Evolutionary conservation across 2,113 vertebrate species (phyloP), one percentile per base, ranked within the genome.

Genomic region (Pagrus major): DNA sequence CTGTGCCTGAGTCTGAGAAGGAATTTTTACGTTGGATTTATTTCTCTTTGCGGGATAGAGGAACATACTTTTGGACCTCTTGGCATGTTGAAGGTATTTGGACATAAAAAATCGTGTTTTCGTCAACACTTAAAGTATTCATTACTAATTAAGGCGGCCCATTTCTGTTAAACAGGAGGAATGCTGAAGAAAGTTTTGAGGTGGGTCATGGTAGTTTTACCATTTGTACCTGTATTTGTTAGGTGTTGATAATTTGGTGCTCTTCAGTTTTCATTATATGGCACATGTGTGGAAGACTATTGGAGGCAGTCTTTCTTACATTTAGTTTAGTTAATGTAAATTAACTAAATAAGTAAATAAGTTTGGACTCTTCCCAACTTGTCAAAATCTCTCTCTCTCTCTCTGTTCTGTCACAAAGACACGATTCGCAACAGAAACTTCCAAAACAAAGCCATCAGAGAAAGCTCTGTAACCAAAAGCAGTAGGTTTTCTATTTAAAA

Each of bases 171-270:
- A 58, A 69, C 9, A 63, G 16, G 0, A 74, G 12, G 11, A 3
- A 41, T 18, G 2, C 31, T 78, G 10, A 11, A 16, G 44, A 54
- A 60, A 29, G 9, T 11, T 55, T 55, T 46, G 37, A 85, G 88
- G 89, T 89, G 29, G 73, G 88, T 86, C 52, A 51, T 63, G 51
- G 6, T 47, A 20, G 25, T 79, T 69, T 33, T 56, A 16, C 6
- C 29, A 21, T 56, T 47, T 6, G 6, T n/a, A n/a, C n/a, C n/a
- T 12, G 2, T n/a, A 27, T 58, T 63, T 56, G 31, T 21, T 46
- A 15, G 31, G 29, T 0, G 0, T 61, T 55, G 20, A 21, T 44
- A 29, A 6, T 3, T 55, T 21, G 27, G 3, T 20, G 42, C 25
- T 18, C 9, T 39, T 15, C 1, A 20, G 11, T 52, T 74, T 52